Evolutionary conservation across 2,888 invertebrate genomes (phyloP).

Genomic region (Ophioninae sp.): DNA sequence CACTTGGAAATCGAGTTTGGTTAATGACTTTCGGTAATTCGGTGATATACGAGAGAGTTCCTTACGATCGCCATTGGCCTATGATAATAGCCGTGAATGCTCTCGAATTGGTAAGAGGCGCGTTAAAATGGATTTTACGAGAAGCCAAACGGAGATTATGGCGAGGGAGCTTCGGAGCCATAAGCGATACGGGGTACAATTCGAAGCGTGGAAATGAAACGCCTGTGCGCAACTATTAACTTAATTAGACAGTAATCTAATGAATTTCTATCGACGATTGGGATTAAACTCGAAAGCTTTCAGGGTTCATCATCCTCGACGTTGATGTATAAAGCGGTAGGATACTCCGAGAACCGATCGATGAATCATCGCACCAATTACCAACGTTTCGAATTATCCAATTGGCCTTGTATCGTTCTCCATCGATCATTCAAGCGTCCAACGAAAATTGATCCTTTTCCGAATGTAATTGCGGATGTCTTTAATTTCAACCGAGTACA

Average conservation of each 20-base stretch:
- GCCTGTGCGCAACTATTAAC: slow-evolving; percentile 73
- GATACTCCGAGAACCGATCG: slow-evolving; percentile 21
- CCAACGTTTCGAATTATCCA: slow-evolving; percentile 27
- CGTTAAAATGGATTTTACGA: slow-evolving; percentile 70
- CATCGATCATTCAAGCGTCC: background rate
- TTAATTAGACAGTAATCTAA: slow-evolving; percentile 78
- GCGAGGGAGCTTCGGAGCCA: slow-evolving; percentile 44
- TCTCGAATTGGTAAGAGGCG: slow-evolving; percentile 53
- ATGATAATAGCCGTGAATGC: slow-evolving; percentile 44
- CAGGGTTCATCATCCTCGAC: slow-evolving; percentile 31
- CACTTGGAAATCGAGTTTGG: slow-evolving; percentile 16
- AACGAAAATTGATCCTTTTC: background rate
- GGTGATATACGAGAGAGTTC: background rate
- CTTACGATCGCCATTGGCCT: slow-evolving; percentile 22
- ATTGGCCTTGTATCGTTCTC: slow-evolving; percentile 22
- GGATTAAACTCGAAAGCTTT: slow-evolving; percentile 38
- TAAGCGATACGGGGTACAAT: background rate
- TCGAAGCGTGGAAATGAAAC: slow-evolving; percentile 63
- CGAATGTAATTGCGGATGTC: background rate
- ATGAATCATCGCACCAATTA: slow-evolving; percentile 45
- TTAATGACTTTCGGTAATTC: slow-evolving; percentile 24
- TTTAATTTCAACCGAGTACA: background rate
- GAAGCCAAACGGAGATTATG: slow-evolving; percentile 51
- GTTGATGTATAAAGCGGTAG: slow-evolving; percentile 39
- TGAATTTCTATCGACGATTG: slow-evolving; percentile 71